Evolutionary conservation across 2,888 invertebrate species (phyloP).

Genomic region (Lamellibrachia columna): DNA sequence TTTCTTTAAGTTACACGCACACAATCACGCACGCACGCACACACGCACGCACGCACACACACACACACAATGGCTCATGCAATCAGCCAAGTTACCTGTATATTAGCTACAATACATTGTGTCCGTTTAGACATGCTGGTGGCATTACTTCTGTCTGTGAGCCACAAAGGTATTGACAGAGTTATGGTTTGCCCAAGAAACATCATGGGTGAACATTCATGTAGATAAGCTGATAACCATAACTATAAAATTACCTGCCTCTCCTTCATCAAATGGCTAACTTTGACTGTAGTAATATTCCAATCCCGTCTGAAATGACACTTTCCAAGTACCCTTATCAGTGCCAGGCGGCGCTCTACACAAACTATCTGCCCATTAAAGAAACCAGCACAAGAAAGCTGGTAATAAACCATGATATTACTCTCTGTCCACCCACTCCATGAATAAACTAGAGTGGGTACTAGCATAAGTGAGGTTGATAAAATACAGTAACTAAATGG

Average conservation of each 20-base stretch:
- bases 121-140: neutral
- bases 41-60: neutral
- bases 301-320: neutral
- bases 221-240: neutral
- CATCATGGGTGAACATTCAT: neutral
- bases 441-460: neutral
- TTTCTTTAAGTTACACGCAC: neutral
- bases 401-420: neutral
- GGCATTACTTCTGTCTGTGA: neutral
- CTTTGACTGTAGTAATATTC: neutral
- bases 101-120: neutral
- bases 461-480: neutral
- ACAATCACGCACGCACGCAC: no score
- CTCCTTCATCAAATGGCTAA: conserved; percentile 16
- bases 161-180: neutral
- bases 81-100: neutral
- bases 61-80: neutral
- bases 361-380: neutral
- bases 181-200: neutral
- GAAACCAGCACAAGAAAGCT: neutral
- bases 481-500: neutral
- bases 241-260: neutral
- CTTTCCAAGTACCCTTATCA: conserved; percentile 12
- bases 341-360: neutral
- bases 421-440: neutral